Evolutionary conservation across 2,113 vertebrate genomes (phyloP), one percentile per base, ranked within the genome.

Genomic region (Reinhardtius hippoglossoides): DNA sequence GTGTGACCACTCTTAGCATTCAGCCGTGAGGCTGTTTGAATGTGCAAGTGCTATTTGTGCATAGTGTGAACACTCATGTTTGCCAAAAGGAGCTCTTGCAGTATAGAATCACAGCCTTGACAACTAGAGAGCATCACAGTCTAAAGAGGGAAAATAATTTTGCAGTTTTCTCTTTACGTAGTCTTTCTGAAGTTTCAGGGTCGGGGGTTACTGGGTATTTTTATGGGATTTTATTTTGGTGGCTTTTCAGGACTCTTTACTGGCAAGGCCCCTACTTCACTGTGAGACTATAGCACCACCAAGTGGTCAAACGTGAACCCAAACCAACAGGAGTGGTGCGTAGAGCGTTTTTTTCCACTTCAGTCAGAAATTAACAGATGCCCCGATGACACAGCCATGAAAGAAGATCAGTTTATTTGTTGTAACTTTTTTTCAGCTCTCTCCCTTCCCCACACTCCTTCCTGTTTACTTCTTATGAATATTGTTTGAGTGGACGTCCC

Each of bases 251-350:
- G 82, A 90, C 82, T 44, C 20, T 84, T 61, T 68, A 50, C 72
- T 66, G 82, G 89, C 21, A 56, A 82, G 65, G 77, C 69, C 76
- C 66, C 81, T 37, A 78, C 90, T 91, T 93, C 92, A 94, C 92
- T 94, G 93, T 94, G 92, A 94, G 87, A 90, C 87, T 88, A 85
- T 74, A 91, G 89, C 89, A 76, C 91, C 92, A 82, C 89, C 89
- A 74, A 83, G 92, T 92, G 94, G 92, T 90, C 82, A 84, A 82
- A 81, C 37, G 31, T 83, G 83, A 76, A 82, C 71, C 72, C 67
- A 79, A 76, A 74, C 37, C 76, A 62, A 74, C 82, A 71, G 20
- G 50, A 62, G 59, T 21, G 74, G 67, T 82, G 54, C 60, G 23
- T 44, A 42, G 73, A 76, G 78, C 61, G 83, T 27, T 69, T 23